Evolutionary conservation across 1,140 invertebrate genomes (phyloP).

Genomic region (Conus ventricosus): DNA sequence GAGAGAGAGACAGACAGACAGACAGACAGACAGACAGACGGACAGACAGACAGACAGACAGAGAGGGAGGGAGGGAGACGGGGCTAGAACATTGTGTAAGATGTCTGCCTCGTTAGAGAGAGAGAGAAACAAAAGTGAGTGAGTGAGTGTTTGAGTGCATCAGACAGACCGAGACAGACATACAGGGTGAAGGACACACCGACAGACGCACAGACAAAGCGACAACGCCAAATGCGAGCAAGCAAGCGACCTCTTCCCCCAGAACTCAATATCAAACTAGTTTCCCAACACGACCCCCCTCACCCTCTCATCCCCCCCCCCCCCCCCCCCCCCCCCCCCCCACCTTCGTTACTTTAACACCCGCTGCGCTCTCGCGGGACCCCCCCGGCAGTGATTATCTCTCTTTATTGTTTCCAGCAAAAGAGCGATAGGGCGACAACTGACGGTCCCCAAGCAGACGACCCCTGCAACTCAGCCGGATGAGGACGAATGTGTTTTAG

Average conservation of each 20-base stretch:
- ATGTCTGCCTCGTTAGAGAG: too few relatives aligned
- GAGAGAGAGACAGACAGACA: not conserved
- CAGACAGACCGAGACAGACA: too few relatives aligned
- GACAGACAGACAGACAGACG: conserved; percentile 25
- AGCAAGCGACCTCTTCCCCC: too few relatives aligned
- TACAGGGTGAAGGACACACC: too few relatives aligned
- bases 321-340: not conserved
- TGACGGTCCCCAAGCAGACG: conserved; percentile 15
- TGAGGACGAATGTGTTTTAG: conserved; percentile 34
- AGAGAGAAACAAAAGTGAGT: too few relatives aligned
- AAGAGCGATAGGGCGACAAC: conserved; percentile 37
- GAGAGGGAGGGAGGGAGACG: not conserved
- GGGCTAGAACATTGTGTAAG: not conserved
- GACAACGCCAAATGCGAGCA: too few relatives aligned
- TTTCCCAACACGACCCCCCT: not conserved
- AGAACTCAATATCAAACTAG: too few relatives aligned
- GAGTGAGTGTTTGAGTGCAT: too few relatives aligned
- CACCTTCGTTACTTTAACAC: conserved; percentile 30
- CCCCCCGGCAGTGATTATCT: conserved; percentile 37
- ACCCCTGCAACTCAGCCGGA: conserved; percentile 19
- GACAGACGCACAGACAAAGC: too few relatives aligned
- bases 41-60: too few relatives aligned
- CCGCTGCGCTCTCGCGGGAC: conserved; percentile 20
- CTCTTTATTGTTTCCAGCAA: conserved; percentile 29
- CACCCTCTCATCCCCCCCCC: not conserved